Base-by-base conservation (phyloP, 2,888 invertebrate genomes). In the Torymus aiolomorphi region DNA sequence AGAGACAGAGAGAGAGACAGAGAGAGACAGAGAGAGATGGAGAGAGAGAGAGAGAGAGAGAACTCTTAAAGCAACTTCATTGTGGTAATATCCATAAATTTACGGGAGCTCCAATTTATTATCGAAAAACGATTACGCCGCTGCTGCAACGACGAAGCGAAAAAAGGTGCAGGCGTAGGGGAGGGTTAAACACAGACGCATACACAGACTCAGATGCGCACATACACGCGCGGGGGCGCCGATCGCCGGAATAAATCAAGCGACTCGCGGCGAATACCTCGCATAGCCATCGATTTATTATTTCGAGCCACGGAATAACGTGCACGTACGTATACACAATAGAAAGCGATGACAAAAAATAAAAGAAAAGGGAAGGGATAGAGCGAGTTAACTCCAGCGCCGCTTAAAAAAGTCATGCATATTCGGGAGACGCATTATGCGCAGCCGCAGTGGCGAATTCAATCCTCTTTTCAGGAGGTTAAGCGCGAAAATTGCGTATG, bases 401-500 rank as follows among this genome's bases (percentile, higher is more conserved):
- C 18, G 14, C n/a, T 59, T 62, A 31, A 72, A 84, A 84, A 84
- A 85, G 84, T 84, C 84, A 85, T 86, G 85, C 84, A 85, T 85
- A 86, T 86, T 86, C 86, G 84, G 80, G 61, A 69, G 13, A 63
- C 67, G 80, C 78, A 85, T 86, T 31, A 31, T 31, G 31, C 31
- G 31, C 31, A 3, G 8, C 31, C 31, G 31, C 31, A 84, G 84
- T 83, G 84, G 84, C 82, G 82, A 86, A 86, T 87, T 87, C 85
- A 87, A 87, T 87, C 85, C 86, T 84, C 80, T 86, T 87, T 86
- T 86, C 85, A 82, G 83, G 83, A 87, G 86, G 85, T 86, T 86
- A 85, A 87, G 84, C 86, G 85, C 84, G 85, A 87, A 87, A 86
- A 87, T 87, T 87, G 86, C 85, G 84, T 86, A 87, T 86, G 86